A percentile compares a stretch with the other conserved stretches of the same genome.
Evolutionary conservation across 2,113 vertebrate species (phyloP).

Genomic region (Poicephalus meyeri): DNA sequence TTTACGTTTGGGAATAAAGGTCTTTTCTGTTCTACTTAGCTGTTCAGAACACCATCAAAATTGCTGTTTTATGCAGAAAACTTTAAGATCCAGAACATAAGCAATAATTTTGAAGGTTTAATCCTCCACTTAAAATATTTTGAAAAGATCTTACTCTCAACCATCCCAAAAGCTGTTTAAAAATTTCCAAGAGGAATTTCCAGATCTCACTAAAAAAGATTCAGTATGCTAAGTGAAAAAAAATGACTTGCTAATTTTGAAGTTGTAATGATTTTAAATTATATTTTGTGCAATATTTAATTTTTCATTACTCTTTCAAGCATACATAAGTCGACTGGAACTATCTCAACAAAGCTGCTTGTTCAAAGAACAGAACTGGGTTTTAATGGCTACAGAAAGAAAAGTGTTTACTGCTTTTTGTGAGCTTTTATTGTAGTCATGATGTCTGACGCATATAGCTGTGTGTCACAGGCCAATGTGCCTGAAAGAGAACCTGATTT

Average conservation of each 20-base stretch:
- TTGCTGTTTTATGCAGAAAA: not conserved
- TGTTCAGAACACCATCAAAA: not conserved
- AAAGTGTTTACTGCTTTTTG: not conserved
- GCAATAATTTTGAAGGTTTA: not conserved
- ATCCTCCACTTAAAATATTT: not conserved
- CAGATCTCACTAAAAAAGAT: not conserved
- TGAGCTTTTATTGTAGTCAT: not conserved
- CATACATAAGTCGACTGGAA: not conserved
- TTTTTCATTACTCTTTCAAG: constrained; percentile 13
- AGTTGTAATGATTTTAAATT: not conserved
- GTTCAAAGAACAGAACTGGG: not conserved
- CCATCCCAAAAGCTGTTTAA: not conserved
- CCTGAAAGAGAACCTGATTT: not conserved
- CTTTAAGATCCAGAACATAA: not conserved
- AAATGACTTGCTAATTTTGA: not conserved
- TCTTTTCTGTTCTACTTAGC: not conserved
- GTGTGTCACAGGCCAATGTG: not conserved
- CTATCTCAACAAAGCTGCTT: not conserved
- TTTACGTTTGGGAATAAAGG: not conserved
- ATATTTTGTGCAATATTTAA: not conserved
- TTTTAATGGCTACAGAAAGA: not conserved
- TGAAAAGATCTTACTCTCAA: not conserved
- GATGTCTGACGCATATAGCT: not conserved
- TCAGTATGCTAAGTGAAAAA: not conserved
- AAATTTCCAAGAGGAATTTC: not conserved